Conservation (phyloP, 1,140 invertebrate genomes). For the Drosophila tani region DNA sequence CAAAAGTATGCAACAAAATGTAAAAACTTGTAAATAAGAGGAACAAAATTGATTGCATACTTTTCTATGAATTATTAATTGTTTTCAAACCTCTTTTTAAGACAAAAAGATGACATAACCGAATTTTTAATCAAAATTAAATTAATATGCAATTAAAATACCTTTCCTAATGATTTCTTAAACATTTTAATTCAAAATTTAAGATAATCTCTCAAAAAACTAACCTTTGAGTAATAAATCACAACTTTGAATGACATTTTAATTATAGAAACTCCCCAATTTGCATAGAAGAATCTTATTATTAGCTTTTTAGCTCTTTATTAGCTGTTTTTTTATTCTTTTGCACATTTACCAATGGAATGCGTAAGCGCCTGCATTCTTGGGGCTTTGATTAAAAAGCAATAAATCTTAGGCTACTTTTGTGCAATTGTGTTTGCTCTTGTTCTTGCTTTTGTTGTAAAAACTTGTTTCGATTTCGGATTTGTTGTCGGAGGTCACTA, state of each 20-base stretch:
- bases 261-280: not conserved
- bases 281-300: not conserved
- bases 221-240: not conserved
- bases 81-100: too few species aligned
- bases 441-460: conserved; percentile 46
- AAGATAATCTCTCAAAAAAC: not conserved
- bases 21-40: too few species aligned
- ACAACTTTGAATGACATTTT: not conserved
- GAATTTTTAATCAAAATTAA: too few species aligned
- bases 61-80: too few species aligned
- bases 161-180: not conserved
- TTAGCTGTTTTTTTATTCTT: not conserved
- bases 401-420: conserved; percentile 62
- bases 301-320: too few species aligned
- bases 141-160: too few species aligned
- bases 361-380: conserved; percentile 55
- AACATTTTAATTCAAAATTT: not conserved
- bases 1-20: too few species aligned
- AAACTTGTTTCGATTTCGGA: conserved; percentile 71
- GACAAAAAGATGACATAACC: too few species aligned
- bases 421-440: conserved; percentile 12
- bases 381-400: conserved; percentile 73
- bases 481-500: conserved; percentile 80
- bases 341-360: conserved; percentile 39
- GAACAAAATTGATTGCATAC: too few species aligned